Percentiles rank a stretch among this genome's conserved stretches.
Conservation (phyloP, 2,888 invertebrate species). For the Drosophila silvestris region DNA sequence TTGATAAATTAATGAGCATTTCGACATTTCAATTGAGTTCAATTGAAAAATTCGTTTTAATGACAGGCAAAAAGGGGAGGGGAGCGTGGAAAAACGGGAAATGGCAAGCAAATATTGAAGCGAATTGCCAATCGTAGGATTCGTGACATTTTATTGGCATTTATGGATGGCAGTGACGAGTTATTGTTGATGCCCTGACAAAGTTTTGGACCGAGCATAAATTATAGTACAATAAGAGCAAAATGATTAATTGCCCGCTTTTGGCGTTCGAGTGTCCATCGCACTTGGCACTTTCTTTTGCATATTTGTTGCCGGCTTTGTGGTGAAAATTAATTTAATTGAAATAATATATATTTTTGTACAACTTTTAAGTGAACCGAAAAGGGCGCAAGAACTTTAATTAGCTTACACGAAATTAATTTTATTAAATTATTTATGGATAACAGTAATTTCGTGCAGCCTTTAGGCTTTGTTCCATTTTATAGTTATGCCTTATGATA, state of each 20-base stretch:
- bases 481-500: background rate
- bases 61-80: slow-evolving; percentile 44
- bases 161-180: slow-evolving; percentile 55
- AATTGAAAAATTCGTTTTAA: slow-evolving; percentile 64
- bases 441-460: background rate
- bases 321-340: slow-evolving; percentile 40
- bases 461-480: background rate
- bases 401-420: slow-evolving; percentile 16
- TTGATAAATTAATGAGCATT: slow-evolving; percentile 75
- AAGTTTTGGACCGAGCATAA: slow-evolving; percentile 57
- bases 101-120: background rate
- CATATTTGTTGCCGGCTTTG: background rate
- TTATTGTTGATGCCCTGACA: slow-evolving; percentile 34
- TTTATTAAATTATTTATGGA: slow-evolving; percentile 7
- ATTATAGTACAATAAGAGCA: slow-evolving; percentile 46
- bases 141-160: slow-evolving; percentile 61
- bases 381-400: slow-evolving; percentile 10
- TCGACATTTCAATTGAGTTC: slow-evolving; percentile 69
- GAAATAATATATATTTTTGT: slow-evolving; percentile 33
- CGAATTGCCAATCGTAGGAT: slow-evolving; percentile 19
- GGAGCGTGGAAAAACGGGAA: background rate
- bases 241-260: slow-evolving; percentile 71
- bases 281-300: slow-evolving; percentile 4
- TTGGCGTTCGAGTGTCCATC: slow-evolving; percentile 42
- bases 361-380: background rate